These are phyloP conservation scores for Dryomyza anilis DNA, from an alignment of 2,888 invertebrate species.

Conservation along the genomic window DNA sequence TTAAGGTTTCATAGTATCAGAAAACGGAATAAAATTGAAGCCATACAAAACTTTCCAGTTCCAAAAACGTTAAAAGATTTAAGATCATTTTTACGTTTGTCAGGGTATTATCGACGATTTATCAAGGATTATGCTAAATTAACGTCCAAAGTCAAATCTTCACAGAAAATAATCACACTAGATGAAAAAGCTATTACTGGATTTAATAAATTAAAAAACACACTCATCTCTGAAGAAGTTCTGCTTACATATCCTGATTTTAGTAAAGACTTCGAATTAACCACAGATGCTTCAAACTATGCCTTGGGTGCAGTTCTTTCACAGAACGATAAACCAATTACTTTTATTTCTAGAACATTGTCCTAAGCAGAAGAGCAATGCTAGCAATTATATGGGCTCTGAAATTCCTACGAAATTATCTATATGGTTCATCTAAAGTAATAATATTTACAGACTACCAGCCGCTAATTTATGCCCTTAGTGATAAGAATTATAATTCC, in stretches of 20 bases:
- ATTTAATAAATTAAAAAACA: constrained; percentile 5
- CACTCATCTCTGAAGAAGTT: background rate
- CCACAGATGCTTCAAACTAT: background rate
- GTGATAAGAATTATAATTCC: background rate
- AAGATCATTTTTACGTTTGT: background rate
- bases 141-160: background rate
- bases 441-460: no score
- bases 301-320: background rate
- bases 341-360: constrained; percentile 5
- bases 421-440: constrained; percentile 1
- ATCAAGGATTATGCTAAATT: background rate
- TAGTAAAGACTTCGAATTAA: background rate
- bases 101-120: background rate
- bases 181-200: background rate
- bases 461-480: constrained; percentile 3
- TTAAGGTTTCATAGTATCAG: background rate
- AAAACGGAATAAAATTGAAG: background rate
- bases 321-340: background rate
- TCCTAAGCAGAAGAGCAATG: background rate
- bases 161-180: background rate
- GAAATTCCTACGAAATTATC: constrained; percentile 1
- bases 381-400: background rate
- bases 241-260: background rate
- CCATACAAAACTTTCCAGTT: background rate
- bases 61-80: background rate